Evolutionary conservation across 2,113 vertebrate genomes (phyloP).

Genomic region (Nibea coibor): DNA sequence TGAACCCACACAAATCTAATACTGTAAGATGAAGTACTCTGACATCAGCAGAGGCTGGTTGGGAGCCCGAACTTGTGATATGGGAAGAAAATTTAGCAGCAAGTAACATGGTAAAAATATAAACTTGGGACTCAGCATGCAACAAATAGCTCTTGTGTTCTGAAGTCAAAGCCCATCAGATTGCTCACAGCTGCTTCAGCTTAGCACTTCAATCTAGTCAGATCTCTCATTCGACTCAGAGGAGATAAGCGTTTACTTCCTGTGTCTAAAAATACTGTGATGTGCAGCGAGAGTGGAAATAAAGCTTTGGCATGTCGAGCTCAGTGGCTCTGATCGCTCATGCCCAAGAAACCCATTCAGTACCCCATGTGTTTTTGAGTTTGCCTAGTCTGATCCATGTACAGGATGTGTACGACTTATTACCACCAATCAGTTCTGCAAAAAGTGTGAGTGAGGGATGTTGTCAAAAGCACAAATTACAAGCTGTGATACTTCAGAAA

Average conservation of each 20-base stretch:
- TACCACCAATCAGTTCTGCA: not conserved
- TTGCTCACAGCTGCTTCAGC: conserved; percentile 59
- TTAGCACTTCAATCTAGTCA: conserved; percentile 53
- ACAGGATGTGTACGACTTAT: not conserved
- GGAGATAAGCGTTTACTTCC: conserved; percentile 54
- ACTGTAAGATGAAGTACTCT: no score
- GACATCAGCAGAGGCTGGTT: not conserved
- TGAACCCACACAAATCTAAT: not conserved
- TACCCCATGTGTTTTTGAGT: not conserved
- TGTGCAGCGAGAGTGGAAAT: conserved; percentile 29
- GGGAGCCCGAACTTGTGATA: conserved; percentile 14
- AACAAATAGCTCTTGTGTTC: conserved; percentile 11
- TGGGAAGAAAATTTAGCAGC: not conserved
- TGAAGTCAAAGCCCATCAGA: conserved; percentile 41
- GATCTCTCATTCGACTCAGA: conserved; percentile 31
- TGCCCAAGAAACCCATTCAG: conserved; percentile 2
- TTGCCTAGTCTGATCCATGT: not conserved
- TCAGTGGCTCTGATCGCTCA: not conserved
- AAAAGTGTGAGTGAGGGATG: not conserved
- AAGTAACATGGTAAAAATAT: conserved; percentile 41
- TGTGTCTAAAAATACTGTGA: conserved; percentile 49
- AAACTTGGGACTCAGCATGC: not conserved
- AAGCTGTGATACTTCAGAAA: not conserved
- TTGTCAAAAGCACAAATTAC: not conserved
- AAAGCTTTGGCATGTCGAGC: conserved; percentile 18